These are phyloP conservation scores for Isoperla grammatica DNA, from an alignment of 2,888 invertebrate genomes.

Conservation along the genomic window DNA sequence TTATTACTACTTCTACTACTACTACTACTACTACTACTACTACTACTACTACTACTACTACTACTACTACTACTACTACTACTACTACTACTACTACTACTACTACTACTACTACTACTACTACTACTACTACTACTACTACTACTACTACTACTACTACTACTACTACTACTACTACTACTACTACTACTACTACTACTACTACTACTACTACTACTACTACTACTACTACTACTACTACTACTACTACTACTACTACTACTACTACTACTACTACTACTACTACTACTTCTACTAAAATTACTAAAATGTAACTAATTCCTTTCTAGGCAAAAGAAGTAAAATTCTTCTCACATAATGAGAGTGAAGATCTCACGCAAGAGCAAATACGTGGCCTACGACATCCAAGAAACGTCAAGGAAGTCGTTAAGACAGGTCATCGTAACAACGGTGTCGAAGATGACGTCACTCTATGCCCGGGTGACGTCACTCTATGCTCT, in stretches of 20 bases:
- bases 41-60: constrained; percentile 4
- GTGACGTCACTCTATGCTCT: no score
- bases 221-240: constrained; percentile 4
- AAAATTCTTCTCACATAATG: no score
- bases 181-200: constrained; percentile 1
- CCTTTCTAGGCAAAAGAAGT: no score
- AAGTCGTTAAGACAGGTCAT: no score
- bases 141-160: constrained; percentile 1
- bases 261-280: constrained; percentile 4
- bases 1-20: no score
- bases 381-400: no score
- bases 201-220: neutral
- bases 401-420: no score
- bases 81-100: constrained; percentile 4
- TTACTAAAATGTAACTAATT: no score
- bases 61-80: constrained; percentile 1
- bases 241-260: neutral
- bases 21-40: constrained; percentile 4
- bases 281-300: no score
- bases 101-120: neutral
- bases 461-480: no score
- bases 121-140: constrained; percentile 1
- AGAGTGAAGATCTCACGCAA: no score
- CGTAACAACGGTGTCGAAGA: no score
- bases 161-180: constrained; percentile 4